Base-by-base conservation (phyloP, 2,888 invertebrate genomes). In the Ophion ventricosus region DNA sequence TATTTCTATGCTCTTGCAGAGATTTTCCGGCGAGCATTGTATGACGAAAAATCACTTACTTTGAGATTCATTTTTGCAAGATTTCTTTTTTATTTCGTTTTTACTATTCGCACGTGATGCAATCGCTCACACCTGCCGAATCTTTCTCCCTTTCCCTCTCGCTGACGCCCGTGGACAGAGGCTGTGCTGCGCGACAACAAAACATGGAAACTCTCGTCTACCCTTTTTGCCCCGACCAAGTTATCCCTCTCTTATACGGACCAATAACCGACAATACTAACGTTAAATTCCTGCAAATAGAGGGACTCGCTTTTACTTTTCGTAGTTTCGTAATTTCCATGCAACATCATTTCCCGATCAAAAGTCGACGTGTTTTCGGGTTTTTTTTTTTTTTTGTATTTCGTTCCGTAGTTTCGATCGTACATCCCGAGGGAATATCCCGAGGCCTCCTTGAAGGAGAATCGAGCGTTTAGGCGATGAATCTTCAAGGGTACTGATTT, bases 21-120 rank as follows among this genome's bases (percentile, higher is more conserved):
- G 43, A 40, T 10, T 2, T 40, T 40, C 10, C n/a, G 57, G 10
- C 3, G 11, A 61, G 26, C 49, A 25, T 75, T 57, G 59, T 49
- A 49, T 70, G n/a, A 69, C 20, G 56, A 76, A 64, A 56, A 54
- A 80, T 85, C 75, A 87, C 87, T 88, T 88, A 87, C 88, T 87
- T 86, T 87, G 76, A 85, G 64, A 79, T 86, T 83, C 87, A 86
- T 87, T 83, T 78, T 85, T 14, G 77, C 25, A 29, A 61, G 10
- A 54, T 23, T 29, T 29, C 43, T 64, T 59, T 54, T 26, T 54
- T 64, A 4, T 10, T 35, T 49, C 14, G 10, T 49, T 64, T 66
- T 59, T n/a, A n/a, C n/a, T n/a, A n/a, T n/a, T n/a, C n/a, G n/a
- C n/a, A n/a, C n/a, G n/a, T n/a, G n/a, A n/a, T n/a, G n/a, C n/a